Percentiles rank a stretch among this genome's conserved stretches.
Evolutionary conservation across 64 coral and sea anemone species (phyloP).

Genomic region (Montipora sp.): DNA sequence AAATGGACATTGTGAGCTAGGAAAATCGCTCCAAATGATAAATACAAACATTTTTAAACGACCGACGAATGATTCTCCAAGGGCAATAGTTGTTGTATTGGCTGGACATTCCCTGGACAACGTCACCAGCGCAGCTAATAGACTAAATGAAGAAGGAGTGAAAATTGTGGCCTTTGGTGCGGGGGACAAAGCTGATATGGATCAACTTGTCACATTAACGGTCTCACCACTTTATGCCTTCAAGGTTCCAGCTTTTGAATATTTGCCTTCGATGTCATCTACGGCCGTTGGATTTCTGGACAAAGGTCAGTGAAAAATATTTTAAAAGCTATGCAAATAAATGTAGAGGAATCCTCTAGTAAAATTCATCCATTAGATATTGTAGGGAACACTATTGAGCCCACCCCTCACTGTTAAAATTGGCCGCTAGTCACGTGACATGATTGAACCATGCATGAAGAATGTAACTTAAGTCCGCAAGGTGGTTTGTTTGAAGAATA

Average conservation of each 20-base stretch:
- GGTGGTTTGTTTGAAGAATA: too few species aligned
- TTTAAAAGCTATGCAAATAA: too few species aligned
- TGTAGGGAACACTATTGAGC: too few species aligned
- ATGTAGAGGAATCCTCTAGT: too few species aligned
- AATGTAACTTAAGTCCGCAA: too few species aligned
- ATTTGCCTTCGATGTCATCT: constrained; percentile 60
- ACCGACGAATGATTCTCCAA: not conserved
- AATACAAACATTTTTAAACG: constrained; percentile 1
- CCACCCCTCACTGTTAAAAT: too few species aligned
- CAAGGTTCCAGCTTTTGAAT: constrained; percentile 60
- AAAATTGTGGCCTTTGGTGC: constrained; percentile 58
- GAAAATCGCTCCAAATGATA: constrained; percentile 41
- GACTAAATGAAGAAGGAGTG: not conserved
- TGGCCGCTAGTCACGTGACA: too few species aligned
- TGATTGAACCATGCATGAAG: too few species aligned
- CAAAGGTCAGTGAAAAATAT: constrained; percentile 20
- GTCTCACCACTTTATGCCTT: constrained; percentile 66
- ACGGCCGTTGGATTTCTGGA: constrained; percentile 60
- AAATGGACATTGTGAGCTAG: constrained; percentile 17
- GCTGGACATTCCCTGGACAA: constrained; percentile 38
- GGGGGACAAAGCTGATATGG: constrained; percentile 56
- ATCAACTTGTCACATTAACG: constrained; percentile 54
- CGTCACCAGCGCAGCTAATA: not conserved
- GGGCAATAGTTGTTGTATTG: constrained; percentile 45
- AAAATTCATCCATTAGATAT: too few species aligned